Base-by-base conservation (phyloP, 2,888 invertebrate genomes). In the Heliconius ethilla region DNA sequence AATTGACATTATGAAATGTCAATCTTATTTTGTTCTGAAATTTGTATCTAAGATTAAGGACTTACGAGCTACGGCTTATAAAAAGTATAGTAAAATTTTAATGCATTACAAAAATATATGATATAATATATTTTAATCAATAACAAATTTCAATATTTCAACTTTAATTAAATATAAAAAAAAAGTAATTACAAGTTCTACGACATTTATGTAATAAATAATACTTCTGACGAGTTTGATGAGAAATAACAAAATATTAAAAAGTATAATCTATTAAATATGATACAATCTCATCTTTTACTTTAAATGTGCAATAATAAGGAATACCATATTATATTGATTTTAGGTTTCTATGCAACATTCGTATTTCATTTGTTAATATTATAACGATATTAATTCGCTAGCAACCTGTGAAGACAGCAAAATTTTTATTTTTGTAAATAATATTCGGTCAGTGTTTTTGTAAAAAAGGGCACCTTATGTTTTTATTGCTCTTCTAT, bases 311-410 rank as follows among this genome's bases (percentile, higher is more conserved):
- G 11, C 55, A 72, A 33, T n/a, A 33, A 55, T 55, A 27, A 33
- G 15, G 55, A 15, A 15, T 45, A 1, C 15, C 45, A 45, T 51
- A 40, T 77, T 9, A 66, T 67, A 79, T 73, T 55, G 69, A 78
- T 59, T 66, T 75, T 74, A 75, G 70, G 66, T 62, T 70, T 45
- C n/a, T 33, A 63, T 33, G 76, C 65, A 69, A 76, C 67, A 22
- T 65, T 66, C 55, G 51, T 40, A 55, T 73, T 67, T 76, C 22
- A 59, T 72, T 76, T 59, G 72, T 72, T 72, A 59, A 72, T 59
- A 59, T 15, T 59, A 33, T 33, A n/a, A 51, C 51, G 37, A 25
- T 25, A 69, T 9, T 4, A 22, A 59, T 25, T 66, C n/a, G n/a
- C n/a, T 59, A 59, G 13, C 25, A 40, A 40, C 69, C 15, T 22